phyloP scores from a whole-genome alignment of 2,113 vertebrate species.

The Paralichthys olivaceus region DNA sequence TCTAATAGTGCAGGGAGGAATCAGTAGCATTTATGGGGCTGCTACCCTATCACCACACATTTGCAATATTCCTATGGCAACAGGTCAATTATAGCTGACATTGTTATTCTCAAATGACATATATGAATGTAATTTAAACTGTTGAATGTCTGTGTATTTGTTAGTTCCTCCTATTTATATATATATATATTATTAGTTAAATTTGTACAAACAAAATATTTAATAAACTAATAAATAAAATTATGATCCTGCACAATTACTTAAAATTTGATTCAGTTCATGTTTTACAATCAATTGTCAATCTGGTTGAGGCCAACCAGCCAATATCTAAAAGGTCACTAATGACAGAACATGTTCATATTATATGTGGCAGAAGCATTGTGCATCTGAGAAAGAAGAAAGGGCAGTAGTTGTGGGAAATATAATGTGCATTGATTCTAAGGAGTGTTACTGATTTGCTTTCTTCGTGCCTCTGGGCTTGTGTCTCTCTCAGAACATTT shows the following conservation, averaged over 20 bases:
- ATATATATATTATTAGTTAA: conserved; percentile 1
- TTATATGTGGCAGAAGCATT: conserved; percentile 25
- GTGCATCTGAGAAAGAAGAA: conserved; percentile 23
- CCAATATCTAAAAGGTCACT: conserved; percentile 59
- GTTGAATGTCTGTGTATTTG: no score
- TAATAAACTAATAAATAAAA: neutral
- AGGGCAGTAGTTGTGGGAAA: conserved; percentile 32
- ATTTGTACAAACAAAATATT: conserved; percentile 2
- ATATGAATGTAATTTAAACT: no score
- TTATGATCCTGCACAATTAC: conserved; percentile 12
- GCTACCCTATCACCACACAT: no score
- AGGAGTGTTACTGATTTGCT: conserved; percentile 56
- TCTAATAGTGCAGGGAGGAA: no score
- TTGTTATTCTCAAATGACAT: no score
- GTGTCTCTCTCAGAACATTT: conserved; percentile 59
- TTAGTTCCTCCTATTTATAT: no score
- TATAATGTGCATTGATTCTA: conserved; percentile 62
- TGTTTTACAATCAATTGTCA: conserved; percentile 33
- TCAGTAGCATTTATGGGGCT: no score
- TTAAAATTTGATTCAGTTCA: conserved; percentile 30
- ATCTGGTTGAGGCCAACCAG: conserved; percentile 23
- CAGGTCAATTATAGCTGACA: no score
- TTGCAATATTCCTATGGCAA: no score
- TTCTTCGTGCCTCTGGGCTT: conserved; percentile 56
- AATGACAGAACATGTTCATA: conserved; percentile 49